Evolutionary conservation across 1,140 invertebrate genomes (phyloP).

Genomic region (Acyrthosiphon pisum): DNA sequence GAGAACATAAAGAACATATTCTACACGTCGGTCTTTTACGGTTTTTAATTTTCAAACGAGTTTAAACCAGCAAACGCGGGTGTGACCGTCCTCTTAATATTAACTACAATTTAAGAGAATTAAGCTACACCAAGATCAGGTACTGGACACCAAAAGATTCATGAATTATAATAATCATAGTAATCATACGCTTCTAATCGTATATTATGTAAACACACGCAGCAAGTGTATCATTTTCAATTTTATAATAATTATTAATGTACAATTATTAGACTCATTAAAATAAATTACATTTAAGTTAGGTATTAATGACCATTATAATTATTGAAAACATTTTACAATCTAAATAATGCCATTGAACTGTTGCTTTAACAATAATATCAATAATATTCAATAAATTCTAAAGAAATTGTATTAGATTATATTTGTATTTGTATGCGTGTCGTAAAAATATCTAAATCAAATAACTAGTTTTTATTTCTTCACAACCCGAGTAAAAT

Average conservation of each 20-base stretch:
- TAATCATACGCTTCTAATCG: background rate
- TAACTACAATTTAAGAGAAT: background rate
- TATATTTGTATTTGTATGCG: background rate
- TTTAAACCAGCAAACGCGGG: background rate
- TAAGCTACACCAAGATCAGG: background rate
- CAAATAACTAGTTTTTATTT: background rate
- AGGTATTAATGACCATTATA: background rate
- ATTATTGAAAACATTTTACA: background rate
- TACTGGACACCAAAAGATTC: background rate
- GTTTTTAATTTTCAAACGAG: too few species aligned
- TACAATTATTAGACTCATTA: background rate
- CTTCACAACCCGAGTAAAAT: background rate
- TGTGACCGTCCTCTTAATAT: background rate
- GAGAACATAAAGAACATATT: too few species aligned
- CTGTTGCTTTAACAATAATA: background rate
- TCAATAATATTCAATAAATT: background rate
- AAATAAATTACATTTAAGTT: background rate
- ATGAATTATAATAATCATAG: background rate
- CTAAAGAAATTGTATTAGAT: background rate
- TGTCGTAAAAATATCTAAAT: background rate
- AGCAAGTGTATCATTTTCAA: background rate
- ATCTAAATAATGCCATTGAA: constrained; percentile 12
- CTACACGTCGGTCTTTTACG: too few species aligned
- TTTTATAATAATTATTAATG: background rate
- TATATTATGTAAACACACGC: background rate